Conservation (phyloP, 2,113 vertebrate genomes). For the Collichthys lucidus region DNA sequence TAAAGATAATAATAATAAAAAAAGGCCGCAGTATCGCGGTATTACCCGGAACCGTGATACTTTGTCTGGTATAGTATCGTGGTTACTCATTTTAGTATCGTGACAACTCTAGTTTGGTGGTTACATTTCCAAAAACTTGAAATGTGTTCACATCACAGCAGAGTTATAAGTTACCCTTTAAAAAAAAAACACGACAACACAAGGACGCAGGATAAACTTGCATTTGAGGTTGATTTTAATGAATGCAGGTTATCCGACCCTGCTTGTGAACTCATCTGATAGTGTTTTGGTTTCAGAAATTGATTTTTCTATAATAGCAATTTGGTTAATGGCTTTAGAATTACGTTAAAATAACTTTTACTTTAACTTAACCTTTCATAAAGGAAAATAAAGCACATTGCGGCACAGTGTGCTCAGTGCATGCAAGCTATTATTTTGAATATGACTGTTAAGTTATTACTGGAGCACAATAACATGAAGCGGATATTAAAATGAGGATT, state of each 20-base stretch:
- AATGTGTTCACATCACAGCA: background rate
- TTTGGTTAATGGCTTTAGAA: background rate
- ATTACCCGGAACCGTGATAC: too few relatives aligned
- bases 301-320: background rate
- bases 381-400: background rate
- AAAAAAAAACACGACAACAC: background rate
- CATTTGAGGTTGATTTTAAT: background rate
- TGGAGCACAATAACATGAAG: background rate
- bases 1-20: too few relatives aligned
- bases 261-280: background rate
- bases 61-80: too few relatives aligned
- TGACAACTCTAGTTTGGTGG: too few relatives aligned
- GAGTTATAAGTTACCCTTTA: background rate
- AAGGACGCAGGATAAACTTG: background rate
- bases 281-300: background rate
- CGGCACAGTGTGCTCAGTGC: background rate
- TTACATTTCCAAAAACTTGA: background rate
- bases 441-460: background rate
- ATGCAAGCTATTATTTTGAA: background rate
- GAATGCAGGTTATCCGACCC: background rate
- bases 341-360: too few relatives aligned
- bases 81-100: too few relatives aligned
- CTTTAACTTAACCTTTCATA: constrained; percentile 1
- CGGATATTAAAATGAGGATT: background rate
- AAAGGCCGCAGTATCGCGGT: too few relatives aligned